Evolutionary conservation across 2,113 vertebrate genomes (phyloP).

Genomic region (Larimichthys crocea): DNA sequence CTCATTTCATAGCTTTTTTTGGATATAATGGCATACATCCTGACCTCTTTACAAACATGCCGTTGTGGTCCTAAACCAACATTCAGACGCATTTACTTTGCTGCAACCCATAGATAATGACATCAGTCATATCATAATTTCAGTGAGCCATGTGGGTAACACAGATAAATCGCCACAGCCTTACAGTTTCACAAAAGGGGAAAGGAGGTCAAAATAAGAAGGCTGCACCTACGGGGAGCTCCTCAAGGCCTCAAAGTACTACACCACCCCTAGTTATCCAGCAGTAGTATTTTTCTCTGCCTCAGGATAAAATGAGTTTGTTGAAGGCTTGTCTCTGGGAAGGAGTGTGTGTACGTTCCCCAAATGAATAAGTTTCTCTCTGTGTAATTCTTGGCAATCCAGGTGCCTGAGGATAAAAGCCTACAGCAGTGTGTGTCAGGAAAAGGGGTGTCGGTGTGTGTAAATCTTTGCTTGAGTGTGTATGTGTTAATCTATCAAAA

Average conservation of each 20-base stretch:
- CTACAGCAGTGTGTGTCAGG: constrained; percentile 54
- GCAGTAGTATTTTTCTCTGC: constrained; percentile 52
- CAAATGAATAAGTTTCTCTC: constrained; percentile 63
- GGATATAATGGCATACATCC: constrained; percentile 26
- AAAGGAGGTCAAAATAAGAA: constrained; percentile 47
- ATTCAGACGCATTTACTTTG: constrained; percentile 38
- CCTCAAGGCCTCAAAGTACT: constrained; percentile 35
- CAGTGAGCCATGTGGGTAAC: constrained; percentile 63
- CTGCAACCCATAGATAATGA: constrained; percentile 62
- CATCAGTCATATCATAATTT: constrained; percentile 65
- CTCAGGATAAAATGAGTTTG: constrained; percentile 46
- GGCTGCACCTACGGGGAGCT: constrained; percentile 33
- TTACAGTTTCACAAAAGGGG: constrained; percentile 39
- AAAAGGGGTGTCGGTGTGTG: constrained; percentile 21
- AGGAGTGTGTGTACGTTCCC: constrained; percentile 48
- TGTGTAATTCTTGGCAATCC: constrained; percentile 55
- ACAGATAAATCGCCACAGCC: constrained; percentile 68
- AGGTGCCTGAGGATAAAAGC: constrained; percentile 69
- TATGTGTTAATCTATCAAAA: constrained; percentile 8
- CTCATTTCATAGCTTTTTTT: constrained; percentile 48
- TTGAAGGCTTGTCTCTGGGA: constrained; percentile 38
- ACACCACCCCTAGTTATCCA: constrained; percentile 28
- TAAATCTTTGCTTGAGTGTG: constrained; percentile 11
- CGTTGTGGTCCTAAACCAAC: constrained; percentile 27
- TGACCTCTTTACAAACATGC: constrained; percentile 44